These are phyloP conservation scores for Gadopsis bispinosus DNA, from an alignment of 2,797 vertebrate genomes.

Conservation along the genomic window DNA sequence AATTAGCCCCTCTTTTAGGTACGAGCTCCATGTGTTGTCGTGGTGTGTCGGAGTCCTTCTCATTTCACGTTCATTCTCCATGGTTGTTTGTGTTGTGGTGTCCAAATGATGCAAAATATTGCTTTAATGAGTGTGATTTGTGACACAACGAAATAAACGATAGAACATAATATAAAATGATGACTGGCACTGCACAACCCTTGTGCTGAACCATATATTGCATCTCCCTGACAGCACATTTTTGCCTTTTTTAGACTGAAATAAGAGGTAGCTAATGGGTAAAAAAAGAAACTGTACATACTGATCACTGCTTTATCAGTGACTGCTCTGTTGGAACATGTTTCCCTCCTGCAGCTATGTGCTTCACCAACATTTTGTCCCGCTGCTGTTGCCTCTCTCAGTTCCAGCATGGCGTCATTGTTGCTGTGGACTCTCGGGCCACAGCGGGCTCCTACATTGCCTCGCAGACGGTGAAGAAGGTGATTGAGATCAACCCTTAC, in stretches of 20 bases:
- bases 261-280: neutral
- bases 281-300: neutral
- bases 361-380: neutral
- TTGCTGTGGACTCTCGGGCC: slow-evolving; percentile 93
- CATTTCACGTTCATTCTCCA: no score
- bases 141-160: no score
- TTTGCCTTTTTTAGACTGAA: slow-evolving; percentile 1
- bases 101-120: no score
- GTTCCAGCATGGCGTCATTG: slow-evolving; percentile 92
- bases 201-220: slow-evolving; percentile 15
- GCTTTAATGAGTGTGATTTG: no score
- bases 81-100: no score
- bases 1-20: no score
- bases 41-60: no score
- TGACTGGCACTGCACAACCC: neutral
- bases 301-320: neutral
- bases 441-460: slow-evolving; percentile 92
- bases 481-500: slow-evolving; percentile 95
- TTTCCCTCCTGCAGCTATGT: neutral
- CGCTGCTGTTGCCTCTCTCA: slow-evolving; percentile 44
- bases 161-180: no score
- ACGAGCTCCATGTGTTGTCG: no score
- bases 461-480: slow-evolving; percentile 94
- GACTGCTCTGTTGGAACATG: neutral
- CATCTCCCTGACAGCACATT: slow-evolving; percentile 11